These are phyloP conservation scores for Lutjanus campechanus DNA, from an alignment of 2,797 vertebrate genomes.

Conservation along the genomic window DNA sequence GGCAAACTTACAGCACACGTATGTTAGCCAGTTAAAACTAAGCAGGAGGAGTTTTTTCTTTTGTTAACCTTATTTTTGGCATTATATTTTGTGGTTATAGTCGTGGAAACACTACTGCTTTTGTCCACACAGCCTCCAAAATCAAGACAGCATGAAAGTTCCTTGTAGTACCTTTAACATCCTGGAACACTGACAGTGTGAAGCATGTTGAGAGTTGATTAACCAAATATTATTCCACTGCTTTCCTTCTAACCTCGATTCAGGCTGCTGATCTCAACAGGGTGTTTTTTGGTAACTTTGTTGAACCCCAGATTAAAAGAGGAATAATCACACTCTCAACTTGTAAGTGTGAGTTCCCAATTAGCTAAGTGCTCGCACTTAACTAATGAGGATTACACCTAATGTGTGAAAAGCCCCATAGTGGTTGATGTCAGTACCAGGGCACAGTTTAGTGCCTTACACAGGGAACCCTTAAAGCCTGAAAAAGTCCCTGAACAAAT, in stretches of 20 bases:
- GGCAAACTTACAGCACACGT: too few relatives aligned
- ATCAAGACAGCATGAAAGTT: too few relatives aligned
- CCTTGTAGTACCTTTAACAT: too few relatives aligned
- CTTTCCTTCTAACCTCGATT: neutral
- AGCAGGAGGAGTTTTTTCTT: too few relatives aligned
- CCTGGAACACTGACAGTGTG: neutral
- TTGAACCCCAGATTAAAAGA: neutral
- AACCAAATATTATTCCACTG: neutral
- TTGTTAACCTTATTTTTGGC: too few relatives aligned
- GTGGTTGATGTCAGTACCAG: neutral
- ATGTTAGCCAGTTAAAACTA: too few relatives aligned
- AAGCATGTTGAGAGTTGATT: neutral
- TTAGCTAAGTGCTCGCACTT: too few relatives aligned
- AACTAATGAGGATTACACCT: neutral
- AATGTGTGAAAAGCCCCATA: neutral
- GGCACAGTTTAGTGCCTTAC: neutral
- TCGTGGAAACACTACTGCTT: too few relatives aligned
- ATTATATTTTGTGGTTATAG: too few relatives aligned
- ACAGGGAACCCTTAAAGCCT: neutral
- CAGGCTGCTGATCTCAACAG: neutral
- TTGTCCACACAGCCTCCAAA: too few relatives aligned
- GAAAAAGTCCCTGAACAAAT: neutral
- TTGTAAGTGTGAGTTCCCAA: neutral
- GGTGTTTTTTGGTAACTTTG: neutral
- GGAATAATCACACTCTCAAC: neutral